phyloP scores from a whole-genome alignment of 2,888 invertebrate species.

The Euplagia quadripunctaria region DNA sequence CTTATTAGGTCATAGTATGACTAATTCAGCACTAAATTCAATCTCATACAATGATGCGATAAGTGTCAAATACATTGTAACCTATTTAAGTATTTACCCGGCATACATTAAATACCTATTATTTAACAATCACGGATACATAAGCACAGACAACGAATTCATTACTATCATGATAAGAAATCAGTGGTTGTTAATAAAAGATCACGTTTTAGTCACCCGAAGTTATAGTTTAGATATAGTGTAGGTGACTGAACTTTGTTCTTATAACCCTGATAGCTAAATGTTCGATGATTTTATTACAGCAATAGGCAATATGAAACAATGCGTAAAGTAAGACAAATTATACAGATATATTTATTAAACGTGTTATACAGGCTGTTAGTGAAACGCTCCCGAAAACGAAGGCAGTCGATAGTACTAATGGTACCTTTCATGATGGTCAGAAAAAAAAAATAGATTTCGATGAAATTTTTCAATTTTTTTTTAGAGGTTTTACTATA shows the following conservation, averaged over 20 bases:
- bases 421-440: too few species aligned
- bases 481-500: too few species aligned
- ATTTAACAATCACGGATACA: not conserved
- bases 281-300: not conserved
- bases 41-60: not conserved
- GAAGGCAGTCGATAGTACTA: too few species aligned
- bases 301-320: not conserved
- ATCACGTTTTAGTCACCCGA: not conserved
- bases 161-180: conserved; percentile 5
- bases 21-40: not conserved
- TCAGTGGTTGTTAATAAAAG: not conserved
- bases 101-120: not conserved
- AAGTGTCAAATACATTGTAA: not conserved
- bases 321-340: not conserved
- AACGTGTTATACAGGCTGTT: too few species aligned
- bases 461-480: too few species aligned
- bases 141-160: not conserved
- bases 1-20: not conserved
- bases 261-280: not conserved
- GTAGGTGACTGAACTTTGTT: not conserved
- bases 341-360: too few species aligned
- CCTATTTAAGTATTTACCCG: not conserved
- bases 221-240: not conserved
- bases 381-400: too few species aligned
- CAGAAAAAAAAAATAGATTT: too few species aligned